Percentiles rank a stretch among this genome's conserved stretches.
phyloP scores from a whole-genome alignment of 1,140 invertebrate species.

The Monochamus saltuarius region DNA sequence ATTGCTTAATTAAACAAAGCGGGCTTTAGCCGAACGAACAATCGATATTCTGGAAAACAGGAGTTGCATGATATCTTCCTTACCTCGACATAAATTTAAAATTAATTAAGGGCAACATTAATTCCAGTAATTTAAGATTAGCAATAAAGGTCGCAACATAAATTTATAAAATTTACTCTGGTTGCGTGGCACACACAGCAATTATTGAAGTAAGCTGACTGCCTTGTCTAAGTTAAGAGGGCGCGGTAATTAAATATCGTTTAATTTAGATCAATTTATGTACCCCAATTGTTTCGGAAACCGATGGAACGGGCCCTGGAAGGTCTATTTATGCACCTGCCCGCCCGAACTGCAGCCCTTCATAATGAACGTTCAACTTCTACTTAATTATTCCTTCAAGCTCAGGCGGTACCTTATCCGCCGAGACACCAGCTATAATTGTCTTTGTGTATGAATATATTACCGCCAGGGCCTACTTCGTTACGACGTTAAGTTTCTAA shows the following conservation, averaged over 20 bases:
- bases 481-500: no score
- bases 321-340: constrained; percentile 42
- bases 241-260: constrained; percentile 48
- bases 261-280: constrained; percentile 49
- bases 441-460: no score
- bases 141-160: constrained; percentile 20
- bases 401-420: no score
- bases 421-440: no score
- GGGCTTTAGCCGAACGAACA: no score
- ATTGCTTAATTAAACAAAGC: no score
- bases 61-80: no score
- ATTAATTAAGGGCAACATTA: constrained; percentile 19
- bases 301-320: constrained; percentile 30
- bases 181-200: constrained; percentile 5
- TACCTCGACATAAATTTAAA: constrained; percentile 6
- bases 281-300: constrained; percentile 33
- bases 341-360: constrained; percentile 2
- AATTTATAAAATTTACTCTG: constrained; percentile 20
- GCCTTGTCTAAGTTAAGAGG: constrained; percentile 31
- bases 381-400: no score
- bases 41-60: no score
- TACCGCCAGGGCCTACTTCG: no score
- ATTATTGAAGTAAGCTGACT: constrained; percentile 18
- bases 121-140: constrained; percentile 19
- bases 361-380: no score